A percentile compares a stretch with the other conserved stretches of the same genome.
phyloP scores from a whole-genome alignment of 1,140 invertebrate genomes.

The Wiebesia pumilae region DNA sequence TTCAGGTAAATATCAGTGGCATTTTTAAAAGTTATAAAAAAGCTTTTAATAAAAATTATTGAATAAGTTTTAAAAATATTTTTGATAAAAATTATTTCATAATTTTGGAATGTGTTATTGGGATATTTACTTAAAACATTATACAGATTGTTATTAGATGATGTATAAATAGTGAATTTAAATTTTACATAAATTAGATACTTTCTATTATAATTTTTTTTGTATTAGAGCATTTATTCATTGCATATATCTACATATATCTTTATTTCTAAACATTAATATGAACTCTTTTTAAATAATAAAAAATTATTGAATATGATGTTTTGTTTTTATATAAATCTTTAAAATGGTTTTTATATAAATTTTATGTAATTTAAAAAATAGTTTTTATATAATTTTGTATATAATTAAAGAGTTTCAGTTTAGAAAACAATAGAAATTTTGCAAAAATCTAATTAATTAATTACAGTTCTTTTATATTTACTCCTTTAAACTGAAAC shows the following conservation, averaged over 20 bases:
- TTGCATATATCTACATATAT: not conserved
- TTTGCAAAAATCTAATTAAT: constrained; percentile 52
- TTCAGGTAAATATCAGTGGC: not conserved
- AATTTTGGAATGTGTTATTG: not conserved
- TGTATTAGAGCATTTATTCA: not conserved
- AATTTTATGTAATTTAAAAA: constrained; percentile 16
- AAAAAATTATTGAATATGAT: not conserved
- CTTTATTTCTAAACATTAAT: not conserved
- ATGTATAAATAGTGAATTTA: not conserved
- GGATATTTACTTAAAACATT: not conserved
- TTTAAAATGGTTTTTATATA: constrained; percentile 17
- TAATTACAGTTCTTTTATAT: constrained; percentile 56
- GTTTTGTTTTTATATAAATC: not conserved
- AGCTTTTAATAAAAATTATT: not conserved
- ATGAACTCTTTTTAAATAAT: not conserved
- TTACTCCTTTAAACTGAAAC: constrained; percentile 57
- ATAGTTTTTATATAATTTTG: not conserved
- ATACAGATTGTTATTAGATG: not conserved
- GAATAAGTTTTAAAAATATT: not conserved
- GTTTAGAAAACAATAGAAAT: constrained; percentile 54
- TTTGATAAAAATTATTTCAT: not conserved
- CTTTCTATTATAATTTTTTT: not conserved
- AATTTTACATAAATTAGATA: not conserved
- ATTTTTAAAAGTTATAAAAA: not conserved
- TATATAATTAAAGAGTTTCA: constrained; percentile 37